Evolutionary conservation across 2,888 invertebrate genomes (phyloP), one percentile per base, ranked within the genome.

Genomic region (Phyllotreta cruciferae): DNA sequence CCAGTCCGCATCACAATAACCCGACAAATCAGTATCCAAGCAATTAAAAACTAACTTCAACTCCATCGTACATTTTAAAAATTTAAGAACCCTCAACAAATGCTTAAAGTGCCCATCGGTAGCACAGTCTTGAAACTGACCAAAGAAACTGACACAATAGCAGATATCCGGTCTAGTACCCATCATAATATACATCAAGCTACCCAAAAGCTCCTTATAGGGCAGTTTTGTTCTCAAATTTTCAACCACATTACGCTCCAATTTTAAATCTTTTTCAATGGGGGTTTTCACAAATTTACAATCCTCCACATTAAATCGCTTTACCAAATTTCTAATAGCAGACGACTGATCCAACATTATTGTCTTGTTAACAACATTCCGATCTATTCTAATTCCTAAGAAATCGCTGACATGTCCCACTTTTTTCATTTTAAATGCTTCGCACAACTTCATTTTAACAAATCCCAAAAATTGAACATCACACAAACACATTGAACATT

Each of bases 41-140:
- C 8, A 62, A 57, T 39, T 52, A 42, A 57, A 57, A 44, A 34
- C 3, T 24, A 57, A 44, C 24, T 57, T 63, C 49, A 53, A 61
- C 39, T 61, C 9, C 37, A 63, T 39, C 42, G 63, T 66, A 6
- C 9, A 38, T 39, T 60, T 64, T 6, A 64, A 38, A 62, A 62
- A 67, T 53, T 64, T 67, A 41, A 64, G 56, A 37, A 64, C 64
- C 62, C 60, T 60, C 13, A 65, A 55, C 38, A 64, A 55, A 50
- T 61, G 50, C 45, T 64, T 62, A 53, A 63, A 63, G n/a, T 63
- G 63, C 35, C 58, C 54, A 58, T 54, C 39, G 14, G 54, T 54
- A 9, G 63, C 63, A 57, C 58, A 54, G 10, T 58, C 58, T 24
- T 57, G 63, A 58, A 63, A 63, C 41, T 58, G 35, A 9, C 58